phyloP scores from a whole-genome alignment of 2,888 invertebrate species.

The Spodoptera picta region DNA sequence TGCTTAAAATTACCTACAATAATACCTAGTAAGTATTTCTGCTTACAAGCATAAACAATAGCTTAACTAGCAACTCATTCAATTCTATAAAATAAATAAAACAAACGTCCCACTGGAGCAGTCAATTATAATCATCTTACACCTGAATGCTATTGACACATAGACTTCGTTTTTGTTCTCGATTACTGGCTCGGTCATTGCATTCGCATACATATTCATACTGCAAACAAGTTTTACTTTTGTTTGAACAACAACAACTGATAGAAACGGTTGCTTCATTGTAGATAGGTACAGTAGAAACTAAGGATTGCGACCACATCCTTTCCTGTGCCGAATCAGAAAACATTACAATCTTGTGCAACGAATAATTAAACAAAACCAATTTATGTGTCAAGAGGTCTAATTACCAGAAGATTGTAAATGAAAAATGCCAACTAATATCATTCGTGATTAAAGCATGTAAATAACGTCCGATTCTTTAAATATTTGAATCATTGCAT shows the following conservation, averaged over 20 bases:
- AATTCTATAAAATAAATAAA: no score
- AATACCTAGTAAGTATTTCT: no score
- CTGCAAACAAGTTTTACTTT: conserved; percentile 26
- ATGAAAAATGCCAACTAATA: not conserved
- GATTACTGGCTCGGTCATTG: conserved; percentile 4
- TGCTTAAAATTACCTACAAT: no score
- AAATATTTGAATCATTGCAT: conserved; percentile 19
- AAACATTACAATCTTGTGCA: conserved; percentile 41
- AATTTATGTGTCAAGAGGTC: conserved; percentile 25
- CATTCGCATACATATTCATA: conserved; percentile 37
- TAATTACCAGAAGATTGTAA: not conserved
- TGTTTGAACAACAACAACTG: conserved; percentile 24
- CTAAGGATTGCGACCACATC: conserved; percentile 56
- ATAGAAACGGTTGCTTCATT: conserved; percentile 42
- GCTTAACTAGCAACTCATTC: no score
- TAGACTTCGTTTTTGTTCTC: conserved; percentile 2
- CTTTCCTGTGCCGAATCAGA: conserved; percentile 45
- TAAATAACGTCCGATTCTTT: conserved; percentile 12
- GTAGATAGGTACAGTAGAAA: conserved; percentile 49
- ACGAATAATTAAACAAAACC: conserved; percentile 4
- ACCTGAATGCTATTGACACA: not conserved
- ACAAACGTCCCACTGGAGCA: no score
- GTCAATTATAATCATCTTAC: no score
- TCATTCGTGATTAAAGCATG: conserved; percentile 16
- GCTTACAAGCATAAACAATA: no score